These are phyloP conservation scores for Micromys minutus DNA, from an alignment of 2,113 vertebrate species.

Conservation along the genomic window DNA sequence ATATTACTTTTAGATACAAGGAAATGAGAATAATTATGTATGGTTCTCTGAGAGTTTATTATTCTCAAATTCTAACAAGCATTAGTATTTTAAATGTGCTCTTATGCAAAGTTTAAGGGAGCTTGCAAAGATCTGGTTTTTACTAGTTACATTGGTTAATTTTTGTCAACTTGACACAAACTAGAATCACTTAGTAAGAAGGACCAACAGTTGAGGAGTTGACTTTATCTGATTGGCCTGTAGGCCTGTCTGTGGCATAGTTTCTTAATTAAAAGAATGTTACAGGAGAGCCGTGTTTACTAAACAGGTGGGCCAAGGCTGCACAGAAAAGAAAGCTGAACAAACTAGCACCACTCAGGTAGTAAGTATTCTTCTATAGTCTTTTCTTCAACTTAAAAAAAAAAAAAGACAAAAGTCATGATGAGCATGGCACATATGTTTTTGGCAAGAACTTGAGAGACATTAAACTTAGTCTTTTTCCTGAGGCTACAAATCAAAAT, in stretches of 20 bases:
- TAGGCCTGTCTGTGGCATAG: background rate
- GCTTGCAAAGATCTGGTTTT: background rate
- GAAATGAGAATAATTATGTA: background rate
- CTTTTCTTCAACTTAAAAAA: background rate
- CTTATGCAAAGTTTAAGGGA: background rate
- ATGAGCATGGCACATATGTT: background rate
- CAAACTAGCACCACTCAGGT: background rate
- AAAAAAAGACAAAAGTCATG: background rate
- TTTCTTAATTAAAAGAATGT: background rate
- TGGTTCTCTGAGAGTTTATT: background rate
- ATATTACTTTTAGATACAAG: background rate
- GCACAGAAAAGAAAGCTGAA: background rate
- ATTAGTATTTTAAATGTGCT: background rate
- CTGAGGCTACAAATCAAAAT: background rate
- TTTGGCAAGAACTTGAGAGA: background rate
- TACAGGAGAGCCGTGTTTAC: background rate
- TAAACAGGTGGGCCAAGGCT: background rate
- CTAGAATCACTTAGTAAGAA: background rate
- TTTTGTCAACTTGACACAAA: background rate
- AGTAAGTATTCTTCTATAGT: background rate
- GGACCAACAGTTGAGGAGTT: background rate
- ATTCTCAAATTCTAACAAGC: background rate
- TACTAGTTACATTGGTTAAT: background rate
- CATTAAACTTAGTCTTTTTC: background rate
- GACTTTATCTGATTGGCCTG: background rate